phyloP scores from a whole-genome alignment of 1,140 invertebrate species.

The Catajapyx aquilonaris region DNA sequence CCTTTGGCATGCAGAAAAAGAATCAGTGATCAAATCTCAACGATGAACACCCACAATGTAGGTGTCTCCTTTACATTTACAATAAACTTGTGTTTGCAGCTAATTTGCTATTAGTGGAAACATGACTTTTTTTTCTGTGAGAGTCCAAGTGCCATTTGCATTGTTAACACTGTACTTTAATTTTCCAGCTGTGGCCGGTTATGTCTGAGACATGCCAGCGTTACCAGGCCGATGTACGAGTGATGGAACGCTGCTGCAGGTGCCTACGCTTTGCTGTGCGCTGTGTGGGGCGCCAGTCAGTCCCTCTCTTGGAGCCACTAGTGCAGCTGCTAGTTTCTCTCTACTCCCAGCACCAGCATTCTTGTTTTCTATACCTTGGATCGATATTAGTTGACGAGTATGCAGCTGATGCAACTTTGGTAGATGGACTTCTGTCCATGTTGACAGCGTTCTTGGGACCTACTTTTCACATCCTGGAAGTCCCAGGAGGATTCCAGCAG shows the following conservation, averaged over 20 bases:
- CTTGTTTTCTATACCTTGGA: constrained; percentile 84
- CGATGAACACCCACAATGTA: too few species aligned
- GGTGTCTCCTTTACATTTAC: too few species aligned
- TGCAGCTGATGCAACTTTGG: constrained; percentile 42
- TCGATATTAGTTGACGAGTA: constrained; percentile 93
- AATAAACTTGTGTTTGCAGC: not conserved
- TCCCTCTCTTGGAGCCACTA: constrained; percentile 52
- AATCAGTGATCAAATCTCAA: too few species aligned
- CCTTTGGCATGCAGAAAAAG: too few species aligned
- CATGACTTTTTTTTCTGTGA: not conserved
- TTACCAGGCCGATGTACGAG: constrained; percentile 58
- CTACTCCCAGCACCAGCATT: constrained; percentile 68
- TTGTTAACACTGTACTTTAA: constrained; percentile 5
- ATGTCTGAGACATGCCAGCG: constrained; percentile 51
- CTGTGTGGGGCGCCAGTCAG: constrained; percentile 57
- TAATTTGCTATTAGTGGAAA: not conserved
- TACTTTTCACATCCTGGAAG: constrained; percentile 59
- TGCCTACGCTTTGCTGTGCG: constrained; percentile 74
- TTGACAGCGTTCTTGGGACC: constrained; percentile 64
- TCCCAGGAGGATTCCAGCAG: constrained; percentile 49
- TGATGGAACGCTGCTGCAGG: constrained; percentile 82
- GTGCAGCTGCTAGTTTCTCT: constrained; percentile 59
- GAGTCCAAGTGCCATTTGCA: not conserved
- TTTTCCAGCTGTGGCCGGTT: constrained; percentile 49
- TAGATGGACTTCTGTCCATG: constrained; percentile 59